Evolutionary conservation across 2,797 vertebrate genomes (phyloP), one percentile per base, ranked within the genome.

Genomic region (Hapalemur alaotrensis): DNA sequence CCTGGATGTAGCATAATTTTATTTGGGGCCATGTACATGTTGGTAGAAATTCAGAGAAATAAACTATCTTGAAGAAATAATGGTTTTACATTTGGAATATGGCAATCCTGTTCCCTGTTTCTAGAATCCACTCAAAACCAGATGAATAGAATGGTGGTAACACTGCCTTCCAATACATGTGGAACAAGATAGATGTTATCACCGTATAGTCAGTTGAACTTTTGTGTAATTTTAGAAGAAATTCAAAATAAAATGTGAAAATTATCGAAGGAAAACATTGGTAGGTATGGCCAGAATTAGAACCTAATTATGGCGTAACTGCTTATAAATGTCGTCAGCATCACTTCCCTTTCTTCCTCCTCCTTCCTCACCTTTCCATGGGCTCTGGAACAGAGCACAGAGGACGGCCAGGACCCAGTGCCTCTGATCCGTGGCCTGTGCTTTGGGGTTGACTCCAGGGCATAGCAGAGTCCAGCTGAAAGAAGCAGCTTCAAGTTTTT

Each of bases 181-280:
- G 38, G 43, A 59, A 52, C 13, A n/a, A 46, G 83, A 54, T 10
- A 48, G 46, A 14, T 38, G 28, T 38, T 52, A 7, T 91, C 25
- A n/a, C 28, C 78, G 1, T 86, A 22, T 20, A 70, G n/a, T 46
- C 35, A n/a, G 75, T n/a, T 75, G 70, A 83, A 70, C 35, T n/a
- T 91, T 35, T 28, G 30, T 79, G 41, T 35, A 48, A 75, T 75
- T 90, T 79, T 79, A 94, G 38, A 83, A 90, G 46, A 76, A 83
- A 75, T 69, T 81, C 22, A 73, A 81, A 92, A 41, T 43, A 88
- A 93, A 86, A 81, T 85, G 32, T 80, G 70, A 63, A 79, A 82
- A 95, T 23, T 35, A 28, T 46, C 54, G 43, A 61, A 1, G 4
- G 25, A 54, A n/a, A 73, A 69, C 59, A 43, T 12, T 11, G 17